Evolutionary conservation across 2,888 invertebrate genomes (phyloP).

Genomic region (Euzophera pinguis): DNA sequence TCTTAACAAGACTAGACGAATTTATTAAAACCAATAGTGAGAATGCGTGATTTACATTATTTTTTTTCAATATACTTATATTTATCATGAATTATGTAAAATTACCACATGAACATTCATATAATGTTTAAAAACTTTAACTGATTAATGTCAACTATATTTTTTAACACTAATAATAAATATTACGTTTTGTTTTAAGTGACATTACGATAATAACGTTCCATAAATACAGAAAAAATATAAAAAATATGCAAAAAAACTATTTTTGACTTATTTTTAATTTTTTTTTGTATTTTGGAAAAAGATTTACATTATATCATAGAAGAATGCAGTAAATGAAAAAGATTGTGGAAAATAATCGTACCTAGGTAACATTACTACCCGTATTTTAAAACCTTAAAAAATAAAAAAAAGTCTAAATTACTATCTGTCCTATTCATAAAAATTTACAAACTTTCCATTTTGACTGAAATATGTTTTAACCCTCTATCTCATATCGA

Average conservation of each 20-base stretch:
- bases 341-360: neutral
- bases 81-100: conserved; percentile 31
- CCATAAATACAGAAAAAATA: conserved; percentile 9
- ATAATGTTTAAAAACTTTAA: conserved; percentile 33
- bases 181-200: conserved; percentile 45
- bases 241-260: neutral
- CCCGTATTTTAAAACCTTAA: conserved; percentile 18
- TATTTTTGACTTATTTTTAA: neutral
- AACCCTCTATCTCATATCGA: neutral
- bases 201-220: conserved; percentile 50
- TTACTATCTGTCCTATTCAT: too few relatives aligned
- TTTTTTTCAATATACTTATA: conserved; percentile 29
- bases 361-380: conserved; percentile 18
- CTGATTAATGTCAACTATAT: conserved; percentile 37
- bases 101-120: conserved; percentile 38
- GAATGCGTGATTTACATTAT: conserved; percentile 27
- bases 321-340: conserved; percentile 28
- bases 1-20: conserved; percentile 44
- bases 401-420: conserved; percentile 7
- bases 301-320: conserved; percentile 32
- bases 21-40: conserved; percentile 38
- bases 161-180: conserved; percentile 47
- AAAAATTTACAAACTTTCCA: neutral
- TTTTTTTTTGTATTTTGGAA: neutral
- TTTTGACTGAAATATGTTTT: too few relatives aligned